Evolutionary conservation across 2,797 vertebrate species (phyloP), one percentile per base, ranked within the genome.

Genomic region (Notolabrus celidotus): DNA sequence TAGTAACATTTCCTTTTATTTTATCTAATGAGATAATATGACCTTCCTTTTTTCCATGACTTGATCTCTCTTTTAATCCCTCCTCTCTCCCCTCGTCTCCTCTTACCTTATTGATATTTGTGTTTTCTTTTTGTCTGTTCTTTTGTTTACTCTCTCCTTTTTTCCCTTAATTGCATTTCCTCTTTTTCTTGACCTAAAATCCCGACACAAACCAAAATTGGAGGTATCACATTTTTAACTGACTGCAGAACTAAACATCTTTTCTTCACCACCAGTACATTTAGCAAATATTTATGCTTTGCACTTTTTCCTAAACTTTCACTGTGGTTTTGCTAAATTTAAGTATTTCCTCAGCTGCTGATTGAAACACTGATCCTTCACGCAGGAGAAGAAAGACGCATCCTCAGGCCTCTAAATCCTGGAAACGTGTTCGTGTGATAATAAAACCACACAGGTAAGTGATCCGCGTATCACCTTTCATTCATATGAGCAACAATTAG

Each of bases 401-500:
- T 55, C 64, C 57, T 67, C 23, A 0, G 63, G 57, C 72, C 11
- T 17, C 7, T 36, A 12, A 14, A 36, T 36, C 34, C 16, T 10
- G 0, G 45, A 36, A 45, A 34, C 22, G 4, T 1, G 19, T 20
- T 10, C 2, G 9, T 46, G 12, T 52, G 52, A 64, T 61, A 49
- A 61, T 71, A 42, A 79, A 82, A 67, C 38, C 65, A 31, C 43
- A 67, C 62, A 74, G 67, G 22, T 15, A 59, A 61, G 50, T 41
- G 72, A 77, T 77, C 62, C 10, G 2, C 10, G 17, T 54, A 69
- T 85, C 71, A 62, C 16, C 46, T 86, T 88, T 76, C 79, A 63
- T 79, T 73, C 66, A 49, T 45, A 59, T 10, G 54, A 82, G 75
- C 56, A 54, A 76, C 83, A 85, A 87, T 85, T 80, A 82, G 75